These are phyloP conservation scores for Drosophila kepulauana DNA, from an alignment of 1,140 invertebrate genomes.

Conservation along the genomic window DNA sequence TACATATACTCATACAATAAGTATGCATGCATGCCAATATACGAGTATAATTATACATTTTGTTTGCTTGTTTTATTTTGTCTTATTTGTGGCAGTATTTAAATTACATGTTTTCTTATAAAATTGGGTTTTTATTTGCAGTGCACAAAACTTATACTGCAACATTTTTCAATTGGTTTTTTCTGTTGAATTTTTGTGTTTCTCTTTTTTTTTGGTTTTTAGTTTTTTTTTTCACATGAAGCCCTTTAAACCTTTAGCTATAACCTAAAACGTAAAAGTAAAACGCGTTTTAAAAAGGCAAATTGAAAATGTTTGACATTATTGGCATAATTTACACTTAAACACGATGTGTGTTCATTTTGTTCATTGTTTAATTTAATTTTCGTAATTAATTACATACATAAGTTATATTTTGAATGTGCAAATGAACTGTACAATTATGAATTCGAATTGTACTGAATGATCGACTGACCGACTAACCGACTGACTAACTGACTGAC, in stretches of 20 bases:
- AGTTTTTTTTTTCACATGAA: slow-evolving; percentile 52
- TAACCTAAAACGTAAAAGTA: slow-evolving; percentile 46
- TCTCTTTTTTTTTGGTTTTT: slow-evolving; percentile 16
- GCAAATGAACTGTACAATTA: slow-evolving; percentile 75
- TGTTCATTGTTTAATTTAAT: slow-evolving; percentile 22
- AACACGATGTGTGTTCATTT: slow-evolving; percentile 31
- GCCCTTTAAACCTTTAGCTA: slow-evolving; percentile 76
- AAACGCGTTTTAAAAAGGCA: slow-evolving; percentile 65
- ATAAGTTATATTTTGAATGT: slow-evolving; percentile 56
- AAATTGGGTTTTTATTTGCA: slow-evolving; percentile 32
- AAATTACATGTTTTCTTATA: slow-evolving; percentile 70
- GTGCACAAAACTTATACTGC: slow-evolving; percentile 33
- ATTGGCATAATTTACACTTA: slow-evolving; percentile 61
- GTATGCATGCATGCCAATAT: slow-evolving; percentile 47
- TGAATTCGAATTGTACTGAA: slow-evolving; percentile 36
- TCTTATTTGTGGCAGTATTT: slow-evolving; percentile 82
- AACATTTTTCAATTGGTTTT: slow-evolving; percentile 1
- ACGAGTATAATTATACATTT: slow-evolving; percentile 47
- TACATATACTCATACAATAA: slow-evolving; percentile 28
- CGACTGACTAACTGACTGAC: slow-evolving; percentile 44
- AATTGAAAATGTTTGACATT: slow-evolving; percentile 82
- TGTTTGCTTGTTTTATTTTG: slow-evolving; percentile 58
- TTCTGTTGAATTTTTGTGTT: background rate
- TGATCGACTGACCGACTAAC: slow-evolving; percentile 39
- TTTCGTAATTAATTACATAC: slow-evolving; percentile 41